Evolutionary conservation across 1,140 invertebrate genomes (phyloP), one percentile per base, ranked within the genome.

Genomic region (Heliconius congener): DNA sequence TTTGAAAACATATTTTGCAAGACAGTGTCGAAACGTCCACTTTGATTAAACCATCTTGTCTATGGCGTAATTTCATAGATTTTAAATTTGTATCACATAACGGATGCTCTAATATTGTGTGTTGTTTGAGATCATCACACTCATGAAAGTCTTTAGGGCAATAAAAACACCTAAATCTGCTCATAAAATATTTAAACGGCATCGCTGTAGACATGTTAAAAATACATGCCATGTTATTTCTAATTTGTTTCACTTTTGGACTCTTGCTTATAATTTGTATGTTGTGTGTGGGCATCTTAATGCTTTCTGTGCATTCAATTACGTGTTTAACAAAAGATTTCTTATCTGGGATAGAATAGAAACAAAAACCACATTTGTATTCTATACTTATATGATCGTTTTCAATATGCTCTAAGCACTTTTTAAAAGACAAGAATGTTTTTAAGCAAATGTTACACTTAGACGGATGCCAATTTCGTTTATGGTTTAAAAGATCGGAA

Each of bases 121-220:
- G 91, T 16, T 87, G 81, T 77, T 86, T 88, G 0, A 93, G 76
- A 18, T 92, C 90, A 3, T 91, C 90, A 50, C 89, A 91, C 39
- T 93, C 90, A 0, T 81, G 79, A 52, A 90, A 94, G 77, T 90
- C 90, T 76, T 86, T 87, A 1, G 91, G 85, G 39, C 92, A 93
- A 78, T 92, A 90, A 39, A 93, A 93, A 74, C 92, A 93, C 1
- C 85, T 84, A 70, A 85, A 93, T 73, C 88, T 89, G 50, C 80
- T 75, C 16, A 86, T 85, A 52, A 89, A 90, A 80, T 89, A 93
- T 76, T 90, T 91, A 52, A 93, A 93, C 4, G 92, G 92, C 13
- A 88, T 81, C 16, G 88, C 92, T 1, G 91, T 91, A 3, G 91
- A 91, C 89, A 90, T 92, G 77, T 93, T 93, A 1, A 93, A 72